Evolutionary conservation across 2,113 vertebrate species (phyloP).

Genomic region (Emydocephalus ijimae): DNA sequence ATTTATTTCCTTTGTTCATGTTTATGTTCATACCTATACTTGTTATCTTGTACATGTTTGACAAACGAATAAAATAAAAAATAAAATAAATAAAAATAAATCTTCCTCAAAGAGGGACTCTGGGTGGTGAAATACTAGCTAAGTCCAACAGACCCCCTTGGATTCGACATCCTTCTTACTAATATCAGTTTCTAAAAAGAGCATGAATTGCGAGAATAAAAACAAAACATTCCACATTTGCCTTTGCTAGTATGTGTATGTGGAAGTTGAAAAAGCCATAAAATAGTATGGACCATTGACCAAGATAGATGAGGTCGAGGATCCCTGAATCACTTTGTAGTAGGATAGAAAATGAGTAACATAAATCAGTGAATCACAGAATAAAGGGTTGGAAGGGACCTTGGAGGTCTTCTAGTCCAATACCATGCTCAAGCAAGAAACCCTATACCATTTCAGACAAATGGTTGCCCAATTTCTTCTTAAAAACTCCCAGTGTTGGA

Average conservation of each 20-base stretch:
- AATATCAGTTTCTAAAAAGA: neutral
- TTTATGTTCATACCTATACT: no score
- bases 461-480: neutral
- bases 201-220: neutral
- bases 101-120: neutral
- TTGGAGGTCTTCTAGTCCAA: neutral
- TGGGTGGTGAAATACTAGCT: neutral
- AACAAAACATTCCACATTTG: neutral
- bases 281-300: neutral
- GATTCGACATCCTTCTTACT: neutral
- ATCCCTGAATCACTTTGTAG: neutral
- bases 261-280: neutral
- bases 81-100: no score
- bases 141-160: neutral
- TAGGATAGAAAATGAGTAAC: neutral
- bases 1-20: no score
- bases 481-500: neutral
- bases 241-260: neutral
- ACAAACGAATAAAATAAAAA: no score
- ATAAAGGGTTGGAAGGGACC: neutral
- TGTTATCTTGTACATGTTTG: no score
- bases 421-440: neutral
- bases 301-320: neutral
- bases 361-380: neutral
- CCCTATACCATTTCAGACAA: neutral